Conservation (phyloP, 2,888 invertebrate species). For the Euclidia mi region DNA sequence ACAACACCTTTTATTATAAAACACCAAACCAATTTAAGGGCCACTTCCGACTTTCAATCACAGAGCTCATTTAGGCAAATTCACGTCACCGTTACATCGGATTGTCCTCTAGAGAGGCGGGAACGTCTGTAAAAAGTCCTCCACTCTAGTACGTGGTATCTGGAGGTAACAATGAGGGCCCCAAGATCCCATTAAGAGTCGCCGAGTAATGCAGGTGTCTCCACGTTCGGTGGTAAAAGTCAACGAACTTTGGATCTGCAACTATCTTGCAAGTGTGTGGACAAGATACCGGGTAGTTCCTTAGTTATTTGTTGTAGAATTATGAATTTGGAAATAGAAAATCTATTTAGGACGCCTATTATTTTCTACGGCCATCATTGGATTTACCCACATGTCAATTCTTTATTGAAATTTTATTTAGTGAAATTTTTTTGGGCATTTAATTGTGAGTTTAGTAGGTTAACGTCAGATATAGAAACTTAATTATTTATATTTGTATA, state of each 20-base stretch:
- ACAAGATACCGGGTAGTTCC: constrained; percentile 12
- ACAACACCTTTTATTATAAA: constrained; percentile 13
- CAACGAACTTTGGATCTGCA: constrained; percentile 56
- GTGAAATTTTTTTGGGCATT: no score
- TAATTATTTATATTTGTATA: no score
- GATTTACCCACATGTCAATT: no score
- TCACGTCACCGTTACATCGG: constrained; percentile 72
- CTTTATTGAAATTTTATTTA: no score
- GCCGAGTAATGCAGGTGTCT: constrained; percentile 70
- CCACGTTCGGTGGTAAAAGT: constrained; percentile 56
- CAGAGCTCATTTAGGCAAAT: constrained; percentile 62
- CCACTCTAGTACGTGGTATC: constrained; percentile 75
- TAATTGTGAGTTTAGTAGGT: no score
- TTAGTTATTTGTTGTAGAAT: constrained; percentile 2
- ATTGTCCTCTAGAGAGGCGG: constrained; percentile 78
- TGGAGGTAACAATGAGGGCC: constrained; percentile 71
- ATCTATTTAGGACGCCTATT: no score
- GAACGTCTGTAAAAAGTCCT: constrained; percentile 83
- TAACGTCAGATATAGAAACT: no score
- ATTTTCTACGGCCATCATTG: no score
- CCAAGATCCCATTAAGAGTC: constrained; percentile 71
- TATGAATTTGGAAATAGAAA: not conserved
- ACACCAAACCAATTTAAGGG: constrained; percentile 21
- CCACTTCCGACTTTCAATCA: constrained; percentile 46
- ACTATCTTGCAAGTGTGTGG: constrained; percentile 30